These are phyloP conservation scores for Holacanthus passer DNA, from an alignment of 2,113 vertebrate genomes.

Conservation along the genomic window DNA sequence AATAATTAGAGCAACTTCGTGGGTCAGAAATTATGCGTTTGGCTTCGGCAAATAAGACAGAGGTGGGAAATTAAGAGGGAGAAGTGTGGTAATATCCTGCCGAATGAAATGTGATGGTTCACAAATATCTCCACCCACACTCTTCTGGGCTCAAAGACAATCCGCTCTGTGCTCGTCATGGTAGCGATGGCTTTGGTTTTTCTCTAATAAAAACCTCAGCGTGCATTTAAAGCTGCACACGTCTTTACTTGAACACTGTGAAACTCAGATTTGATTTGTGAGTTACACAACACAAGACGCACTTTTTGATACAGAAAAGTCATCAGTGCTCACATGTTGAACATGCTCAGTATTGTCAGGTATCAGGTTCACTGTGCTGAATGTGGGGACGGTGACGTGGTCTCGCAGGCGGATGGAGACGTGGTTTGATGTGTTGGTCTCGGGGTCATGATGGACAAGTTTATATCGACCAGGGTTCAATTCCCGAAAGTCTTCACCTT, in stretches of 20 bases:
- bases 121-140: constrained; percentile 71
- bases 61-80: constrained; percentile 60
- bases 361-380: neutral
- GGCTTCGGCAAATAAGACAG: constrained; percentile 30
- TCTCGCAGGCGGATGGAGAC: neutral
- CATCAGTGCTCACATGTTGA: no score
- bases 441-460: neutral
- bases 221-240: neutral
- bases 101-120: constrained; percentile 47
- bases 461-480: neutral
- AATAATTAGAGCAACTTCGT: constrained; percentile 42
- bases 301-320: neutral
- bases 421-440: no score
- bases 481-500: neutral
- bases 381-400: neutral
- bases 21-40: constrained; percentile 44
- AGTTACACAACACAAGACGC: neutral
- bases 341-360: neutral
- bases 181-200: neutral
- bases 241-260: neutral
- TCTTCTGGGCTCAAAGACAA: constrained; percentile 63
- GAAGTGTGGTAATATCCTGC: constrained; percentile 37
- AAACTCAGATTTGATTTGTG: neutral
- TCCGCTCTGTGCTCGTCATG: constrained; percentile 27
- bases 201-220: constrained; percentile 18